Conservation (phyloP, 2,888 invertebrate species). For the Argyresthia albistria region DNA sequence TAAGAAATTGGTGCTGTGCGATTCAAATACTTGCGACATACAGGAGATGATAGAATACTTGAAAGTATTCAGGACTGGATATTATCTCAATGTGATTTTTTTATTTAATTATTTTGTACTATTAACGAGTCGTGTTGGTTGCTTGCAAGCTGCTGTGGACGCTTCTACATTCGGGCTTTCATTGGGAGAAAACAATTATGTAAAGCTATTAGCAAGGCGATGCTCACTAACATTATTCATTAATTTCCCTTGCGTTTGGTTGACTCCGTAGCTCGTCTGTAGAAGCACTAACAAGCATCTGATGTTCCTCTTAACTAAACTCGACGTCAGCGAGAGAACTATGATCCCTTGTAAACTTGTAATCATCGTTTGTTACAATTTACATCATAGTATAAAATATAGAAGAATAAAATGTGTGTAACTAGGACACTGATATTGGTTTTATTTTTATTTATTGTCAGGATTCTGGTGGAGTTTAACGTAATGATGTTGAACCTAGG, state of each 20-base stretch:
- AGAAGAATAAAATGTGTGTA: conserved; percentile 64
- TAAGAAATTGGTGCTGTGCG: conserved; percentile 62
- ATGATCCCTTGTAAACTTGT: conserved; percentile 46
- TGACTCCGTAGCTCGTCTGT: too few species aligned
- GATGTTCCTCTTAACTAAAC: conserved; percentile 56
- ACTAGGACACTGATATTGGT: conserved; percentile 51
- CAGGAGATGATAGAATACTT: conserved; percentile 31
- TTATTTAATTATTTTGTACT: conserved; percentile 43
- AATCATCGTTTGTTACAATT: conserved; percentile 66
- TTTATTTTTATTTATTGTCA: conserved; percentile 28
- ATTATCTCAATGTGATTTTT: conserved; percentile 34
- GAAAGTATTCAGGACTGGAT: conserved; percentile 46
- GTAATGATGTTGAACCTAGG: not conserved
- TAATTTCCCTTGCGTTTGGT: too few species aligned
- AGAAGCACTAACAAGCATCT: conserved; percentile 41
- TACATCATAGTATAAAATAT: conserved; percentile 65
- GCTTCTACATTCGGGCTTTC: too few species aligned
- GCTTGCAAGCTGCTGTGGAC: conserved; percentile 26
- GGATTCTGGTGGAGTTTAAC: not conserved
- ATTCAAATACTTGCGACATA: conserved; percentile 62
- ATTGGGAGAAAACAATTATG: too few species aligned
- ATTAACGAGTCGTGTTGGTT: conserved; percentile 43
- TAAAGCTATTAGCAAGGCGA: too few species aligned
- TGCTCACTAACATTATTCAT: too few species aligned
- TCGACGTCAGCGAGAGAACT: conserved; percentile 34